Percentiles rank a stretch among this genome's conserved stretches.
Conservation (phyloP, 2,113 vertebrate genomes). For the Cebus imitator region DNA sequence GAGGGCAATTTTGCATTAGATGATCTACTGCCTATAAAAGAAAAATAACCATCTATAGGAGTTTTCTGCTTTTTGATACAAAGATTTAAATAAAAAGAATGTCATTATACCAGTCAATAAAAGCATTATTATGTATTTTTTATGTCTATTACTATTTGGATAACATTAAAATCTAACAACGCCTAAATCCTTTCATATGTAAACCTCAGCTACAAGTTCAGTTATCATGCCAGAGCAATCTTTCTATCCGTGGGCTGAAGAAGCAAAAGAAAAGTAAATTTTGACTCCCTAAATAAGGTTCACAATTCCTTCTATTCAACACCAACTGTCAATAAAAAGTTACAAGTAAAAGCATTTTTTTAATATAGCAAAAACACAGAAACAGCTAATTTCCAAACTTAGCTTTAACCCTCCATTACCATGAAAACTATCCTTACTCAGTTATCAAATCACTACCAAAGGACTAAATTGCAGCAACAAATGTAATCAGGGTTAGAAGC, state of each 20-base stretch:
- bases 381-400: not conserved
- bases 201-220: not conserved
- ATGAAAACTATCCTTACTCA: not conserved
- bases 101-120: not conserved
- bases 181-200: not conserved
- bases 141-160: not conserved
- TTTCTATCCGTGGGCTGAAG: not conserved
- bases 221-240: not conserved
- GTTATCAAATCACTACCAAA: not conserved
- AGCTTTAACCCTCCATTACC: not conserved
- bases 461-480: not conserved
- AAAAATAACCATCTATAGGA: constrained; percentile 49
- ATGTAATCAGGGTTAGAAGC: not conserved
- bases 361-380: not conserved
- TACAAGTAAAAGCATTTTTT: constrained; percentile 22
- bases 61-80: constrained; percentile 29
- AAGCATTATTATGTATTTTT: not conserved
- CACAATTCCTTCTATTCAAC: not conserved
- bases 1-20: constrained; percentile 94
- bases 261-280: not conserved
- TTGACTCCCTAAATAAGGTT: not conserved
- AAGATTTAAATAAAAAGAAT: constrained; percentile 3
- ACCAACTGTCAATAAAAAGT: not conserved
- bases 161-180: constrained; percentile 44
- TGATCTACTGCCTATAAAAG: constrained; percentile 86